Base-by-base conservation (phyloP, 2,113 vertebrate genomes). In the Grammomys surdaster region DNA sequence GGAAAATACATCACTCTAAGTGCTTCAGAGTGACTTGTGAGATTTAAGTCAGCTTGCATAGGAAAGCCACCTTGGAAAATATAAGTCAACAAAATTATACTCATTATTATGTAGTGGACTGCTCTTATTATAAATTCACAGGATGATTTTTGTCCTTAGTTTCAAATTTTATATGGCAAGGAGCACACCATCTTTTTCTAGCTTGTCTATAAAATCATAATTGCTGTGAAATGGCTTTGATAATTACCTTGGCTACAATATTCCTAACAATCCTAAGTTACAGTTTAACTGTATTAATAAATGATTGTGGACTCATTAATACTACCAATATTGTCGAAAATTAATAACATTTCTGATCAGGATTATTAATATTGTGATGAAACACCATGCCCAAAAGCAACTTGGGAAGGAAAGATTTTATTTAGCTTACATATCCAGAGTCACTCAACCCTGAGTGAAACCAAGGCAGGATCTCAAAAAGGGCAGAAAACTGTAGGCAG, bases 211-310 rank as follows among this genome's bases (percentile, higher is more conserved):
- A 94, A 95, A 96, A 93, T 92, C 7, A 13, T 91, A 96, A 93
- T 94, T 95, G 48, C 17, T 90, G 78, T 89, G 63, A 93, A 94
- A 80, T 43, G 75, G 22, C 24, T 92, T 93, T 95, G 67, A 73
- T 97, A 97, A 96, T 95, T 97, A 33, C 51, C 10, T 95, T 77
- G 16, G 36, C 40, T 93, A 85, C 24, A 88, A n/a, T 93, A 82
- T 93, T 95, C 31, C 94, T 60, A 82, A 51, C 90, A 93, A 87
- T 94, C 67, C 22, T 94, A 69, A 84, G 8, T 91, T 96, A 96
- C 48, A 95, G 56, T 93, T 70, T 91, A 89, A 84, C 77, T 93
- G 70, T 93, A 92, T 93, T 93, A 94, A 94, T 63, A 31, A 89
- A 11, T 95, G 14, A 22, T 76, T 91, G 93, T 73, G 93, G 56